These are phyloP conservation scores for Typhlichthys eigenmanni DNA, from an alignment of 2,797 vertebrate species.

Conservation along the genomic window DNA sequence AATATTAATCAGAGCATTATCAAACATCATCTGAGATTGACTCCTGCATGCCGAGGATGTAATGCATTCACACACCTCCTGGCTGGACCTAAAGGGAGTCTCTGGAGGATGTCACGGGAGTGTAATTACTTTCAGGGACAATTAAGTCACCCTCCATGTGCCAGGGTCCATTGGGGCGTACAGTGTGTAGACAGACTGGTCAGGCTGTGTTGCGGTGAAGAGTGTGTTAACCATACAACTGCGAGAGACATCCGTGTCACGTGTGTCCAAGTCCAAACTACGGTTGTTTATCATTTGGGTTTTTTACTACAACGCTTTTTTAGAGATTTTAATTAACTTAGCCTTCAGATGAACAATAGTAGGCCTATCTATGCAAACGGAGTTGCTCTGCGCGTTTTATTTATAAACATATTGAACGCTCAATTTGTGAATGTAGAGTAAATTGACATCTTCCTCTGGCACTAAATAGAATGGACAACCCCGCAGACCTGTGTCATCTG, in stretches of 20 bases:
- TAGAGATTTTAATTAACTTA: no score
- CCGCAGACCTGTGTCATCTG: no score
- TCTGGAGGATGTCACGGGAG: slow-evolving; percentile 27
- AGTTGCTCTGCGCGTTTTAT: no score
- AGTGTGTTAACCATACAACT: slow-evolving; percentile 11
- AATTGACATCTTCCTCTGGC: no score
- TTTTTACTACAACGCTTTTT: no score
- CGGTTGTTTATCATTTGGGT: no score
- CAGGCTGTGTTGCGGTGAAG: slow-evolving; percentile 9
- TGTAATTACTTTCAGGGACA: slow-evolving; percentile 40
- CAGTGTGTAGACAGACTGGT: slow-evolving; percentile 17
- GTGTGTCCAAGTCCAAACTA: no score
- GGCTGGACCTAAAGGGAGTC: slow-evolving; percentile 34
- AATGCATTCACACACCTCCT: slow-evolving; percentile 16
- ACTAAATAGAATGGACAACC: no score
- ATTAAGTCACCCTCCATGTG: slow-evolving; percentile 33
- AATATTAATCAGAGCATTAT: slow-evolving; percentile 73
- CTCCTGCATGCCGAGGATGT: slow-evolving; percentile 27
- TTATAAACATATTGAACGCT: no score
- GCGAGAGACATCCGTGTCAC: not conserved
- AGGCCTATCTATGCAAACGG: no score
- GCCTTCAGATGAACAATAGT: no score
- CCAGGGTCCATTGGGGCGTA: slow-evolving; percentile 13
- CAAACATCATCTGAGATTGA: slow-evolving; percentile 63
- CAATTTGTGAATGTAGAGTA: no score